Evolutionary conservation across 2,888 invertebrate species (phyloP), one percentile per base, ranked within the genome.

Genomic region (Ophraella communa): DNA sequence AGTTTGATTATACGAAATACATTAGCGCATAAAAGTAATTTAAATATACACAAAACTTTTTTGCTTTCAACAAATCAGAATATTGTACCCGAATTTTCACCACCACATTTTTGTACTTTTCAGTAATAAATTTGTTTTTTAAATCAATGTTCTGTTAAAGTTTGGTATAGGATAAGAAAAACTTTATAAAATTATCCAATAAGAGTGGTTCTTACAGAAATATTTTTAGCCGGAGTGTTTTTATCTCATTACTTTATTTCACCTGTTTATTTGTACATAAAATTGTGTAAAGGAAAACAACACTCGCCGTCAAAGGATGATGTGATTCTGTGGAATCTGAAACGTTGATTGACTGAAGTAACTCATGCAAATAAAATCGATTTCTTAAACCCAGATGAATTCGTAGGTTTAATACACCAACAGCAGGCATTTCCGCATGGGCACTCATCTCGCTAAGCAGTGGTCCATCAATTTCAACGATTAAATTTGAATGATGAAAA

Each of bases 321-420:
- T 20, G n/a, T 14, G 47, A 47, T 47, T 23, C 21, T 47, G 23
- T 47, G 47, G 55, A 57, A 45, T 44, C 47, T 47, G 33, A 56
- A 62, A 62, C 47, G 55, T 56, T 62, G 56, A 62, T 39, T 49
- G 51, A 56, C 62, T 62, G 62, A 62, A 49, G 42, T 30, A 39
- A 49, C 39, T 62, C 61, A 68, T 61, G 68, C 66, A 66, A 65
- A 63, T 57, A 49, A 57, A 64, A 66, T 66, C 57, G 63, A 66
- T 66, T 66, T 61, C 63, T 60, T 64, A 18, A 62, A 60, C 60
- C 54, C 35, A 44, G 59, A 66, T 56, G 62, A 62, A 21, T 62
- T 56, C 60, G 47, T 42, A 61, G 27, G 44, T 62, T 65, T 62
- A 65, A 65, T 65, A 62, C 47, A 56, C 62, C 56, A 62, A 44